Percentiles rank a stretch among this genome's conserved stretches.
Evolutionary conservation across 2,888 invertebrate genomes (phyloP).

Genomic region (Sclerodermus sp.): DNA sequence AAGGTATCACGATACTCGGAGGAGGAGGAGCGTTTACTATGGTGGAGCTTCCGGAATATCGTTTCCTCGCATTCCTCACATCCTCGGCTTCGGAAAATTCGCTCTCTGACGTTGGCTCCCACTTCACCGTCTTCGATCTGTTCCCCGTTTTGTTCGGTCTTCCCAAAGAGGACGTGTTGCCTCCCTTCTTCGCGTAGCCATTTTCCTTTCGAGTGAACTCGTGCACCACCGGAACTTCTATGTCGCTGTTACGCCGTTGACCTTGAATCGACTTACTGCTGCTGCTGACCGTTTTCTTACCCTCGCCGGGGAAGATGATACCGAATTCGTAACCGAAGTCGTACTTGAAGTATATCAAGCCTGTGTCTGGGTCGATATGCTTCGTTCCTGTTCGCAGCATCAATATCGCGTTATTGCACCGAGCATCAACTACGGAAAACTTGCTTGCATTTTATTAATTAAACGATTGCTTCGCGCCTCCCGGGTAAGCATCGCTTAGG

Average conservation of each 20-base stretch:
- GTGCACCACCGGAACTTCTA: constrained; percentile 70
- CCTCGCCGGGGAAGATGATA: constrained; percentile 70
- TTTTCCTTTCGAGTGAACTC: constrained; percentile 60
- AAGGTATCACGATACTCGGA: constrained; percentile 46
- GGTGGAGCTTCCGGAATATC: constrained; percentile 27
- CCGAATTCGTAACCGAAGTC: constrained; percentile 82
- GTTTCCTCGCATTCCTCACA: constrained; percentile 54
- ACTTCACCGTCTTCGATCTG: constrained; percentile 60
- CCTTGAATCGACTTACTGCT: constrained; percentile 59
- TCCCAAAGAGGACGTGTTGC: constrained; percentile 8
- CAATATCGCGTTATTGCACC: too few species aligned
- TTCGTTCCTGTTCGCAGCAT: constrained; percentile 65
- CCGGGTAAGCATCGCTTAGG: too few species aligned
- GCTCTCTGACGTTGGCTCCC: constrained; percentile 67
- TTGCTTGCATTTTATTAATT: too few species aligned
- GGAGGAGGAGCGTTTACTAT: constrained; percentile 15
- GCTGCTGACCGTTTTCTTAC: constrained; percentile 54
- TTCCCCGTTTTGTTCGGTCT: constrained; percentile 24
- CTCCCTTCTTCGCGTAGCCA: constrained; percentile 38
- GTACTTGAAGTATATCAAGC: constrained; percentile 79
- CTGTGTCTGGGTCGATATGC: constrained; percentile 75
- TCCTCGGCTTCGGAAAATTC: constrained; percentile 66
- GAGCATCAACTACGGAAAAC: too few species aligned
- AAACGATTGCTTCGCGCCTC: too few species aligned
- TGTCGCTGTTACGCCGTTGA: constrained; percentile 63